Percentiles rank a stretch among this genome's conserved stretches.
These are phyloP conservation scores for Heliconius ismenius DNA, from an alignment of 2,888 invertebrate genomes.

Conservation along the genomic window DNA sequence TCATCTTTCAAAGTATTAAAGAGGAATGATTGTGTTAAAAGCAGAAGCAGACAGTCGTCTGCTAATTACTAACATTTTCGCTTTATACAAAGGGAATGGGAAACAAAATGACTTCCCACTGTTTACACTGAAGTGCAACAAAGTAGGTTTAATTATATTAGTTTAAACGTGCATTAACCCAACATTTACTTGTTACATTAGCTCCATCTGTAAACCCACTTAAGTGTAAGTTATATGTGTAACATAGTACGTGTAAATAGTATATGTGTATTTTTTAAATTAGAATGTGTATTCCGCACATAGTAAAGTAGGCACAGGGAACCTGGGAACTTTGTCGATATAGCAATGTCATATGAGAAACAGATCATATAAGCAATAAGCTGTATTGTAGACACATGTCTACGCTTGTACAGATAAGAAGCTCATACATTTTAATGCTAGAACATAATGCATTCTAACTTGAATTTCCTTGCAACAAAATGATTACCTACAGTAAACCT, in stretches of 20 bases:
- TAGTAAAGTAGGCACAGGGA: too few species aligned
- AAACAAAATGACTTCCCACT: slow-evolving; percentile 34
- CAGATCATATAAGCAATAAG: background rate
- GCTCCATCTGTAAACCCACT: background rate
- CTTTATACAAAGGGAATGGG: slow-evolving; percentile 37
- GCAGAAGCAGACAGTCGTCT: slow-evolving; percentile 27
- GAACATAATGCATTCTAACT: slow-evolving; percentile 7
- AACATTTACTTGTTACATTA: background rate
- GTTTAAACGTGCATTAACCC: slow-evolving; percentile 9
- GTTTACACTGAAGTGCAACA: slow-evolving; percentile 3
- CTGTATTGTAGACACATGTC: background rate
- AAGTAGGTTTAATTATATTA: slow-evolving; percentile 20
- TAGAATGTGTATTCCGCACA: too few species aligned
- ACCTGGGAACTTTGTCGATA: background rate
- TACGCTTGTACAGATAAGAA: background rate
- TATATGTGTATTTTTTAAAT: too few species aligned
- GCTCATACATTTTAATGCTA: slow-evolving; percentile 15
- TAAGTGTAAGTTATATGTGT: background rate
- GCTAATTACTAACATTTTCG: slow-evolving; percentile 34
- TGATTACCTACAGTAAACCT: slow-evolving; percentile 29
- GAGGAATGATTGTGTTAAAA: slow-evolving; percentile 38
- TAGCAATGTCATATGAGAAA: background rate
- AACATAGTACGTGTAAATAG: too few species aligned
- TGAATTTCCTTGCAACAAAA: slow-evolving; percentile 33
- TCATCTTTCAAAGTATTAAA: slow-evolving; percentile 23